phyloP scores from a whole-genome alignment of 2,888 invertebrate genomes.

The Patella caerulea region DNA sequence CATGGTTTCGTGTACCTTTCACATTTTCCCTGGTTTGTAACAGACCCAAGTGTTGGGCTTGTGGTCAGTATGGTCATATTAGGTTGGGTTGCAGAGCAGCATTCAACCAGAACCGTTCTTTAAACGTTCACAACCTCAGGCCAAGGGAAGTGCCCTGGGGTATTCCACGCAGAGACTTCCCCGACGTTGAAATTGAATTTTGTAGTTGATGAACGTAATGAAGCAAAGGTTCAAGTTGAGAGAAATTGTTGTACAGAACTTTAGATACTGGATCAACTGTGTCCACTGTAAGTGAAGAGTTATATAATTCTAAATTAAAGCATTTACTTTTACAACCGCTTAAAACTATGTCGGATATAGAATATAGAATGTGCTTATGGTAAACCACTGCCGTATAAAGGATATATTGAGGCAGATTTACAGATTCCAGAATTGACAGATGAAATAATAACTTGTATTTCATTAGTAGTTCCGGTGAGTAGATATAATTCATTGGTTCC shows the following conservation, averaged over 20 bases:
- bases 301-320: not conserved
- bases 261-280: conserved; percentile 5
- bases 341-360: not conserved
- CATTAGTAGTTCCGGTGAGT: not conserved
- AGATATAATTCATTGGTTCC: not conserved
- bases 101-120: too few species aligned
- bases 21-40: too few species aligned
- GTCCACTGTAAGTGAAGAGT: not conserved
- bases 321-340: not conserved
- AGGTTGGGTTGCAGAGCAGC: too few species aligned
- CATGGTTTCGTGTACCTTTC: too few species aligned
- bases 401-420: not conserved
- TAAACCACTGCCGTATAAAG: not conserved
- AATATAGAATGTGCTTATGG: not conserved
- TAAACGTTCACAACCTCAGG: conserved; percentile 2
- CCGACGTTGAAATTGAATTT: not conserved
- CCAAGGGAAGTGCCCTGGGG: not conserved
- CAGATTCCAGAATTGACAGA: not conserved
- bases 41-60: too few species aligned
- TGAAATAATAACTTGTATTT: not conserved
- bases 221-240: not conserved
- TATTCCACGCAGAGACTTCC: not conserved
- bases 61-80: too few species aligned
- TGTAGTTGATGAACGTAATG: not conserved
- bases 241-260: not conserved